Conservation (phyloP, 2,113 vertebrate genomes). For the Gyps fulvus region DNA sequence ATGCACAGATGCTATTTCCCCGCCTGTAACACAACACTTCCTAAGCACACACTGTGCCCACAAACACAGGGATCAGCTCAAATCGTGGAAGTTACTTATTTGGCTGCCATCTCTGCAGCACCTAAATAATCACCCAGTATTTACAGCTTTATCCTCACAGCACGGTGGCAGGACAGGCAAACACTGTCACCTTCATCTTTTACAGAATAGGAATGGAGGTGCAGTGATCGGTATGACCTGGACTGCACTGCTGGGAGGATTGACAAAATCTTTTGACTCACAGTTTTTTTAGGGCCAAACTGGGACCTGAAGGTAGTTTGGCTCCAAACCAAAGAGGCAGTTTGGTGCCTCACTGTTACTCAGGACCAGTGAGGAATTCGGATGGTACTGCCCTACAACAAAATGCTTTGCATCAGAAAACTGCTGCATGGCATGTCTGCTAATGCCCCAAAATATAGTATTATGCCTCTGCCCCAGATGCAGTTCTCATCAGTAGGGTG, state of each 20-base stretch:
- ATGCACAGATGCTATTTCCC: slow-evolving; percentile 44
- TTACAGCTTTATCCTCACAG: not conserved
- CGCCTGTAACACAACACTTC: not conserved
- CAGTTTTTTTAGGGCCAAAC: not conserved
- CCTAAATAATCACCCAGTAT: not conserved
- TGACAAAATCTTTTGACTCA: not conserved
- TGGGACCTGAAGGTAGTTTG: not conserved
- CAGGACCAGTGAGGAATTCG: not conserved
- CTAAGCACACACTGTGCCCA: slow-evolving; percentile 32
- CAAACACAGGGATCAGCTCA: slow-evolving; percentile 18
- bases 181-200: not conserved
- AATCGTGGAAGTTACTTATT: not conserved
- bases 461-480: not conserved
- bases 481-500: not conserved
- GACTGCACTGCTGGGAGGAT: not conserved
- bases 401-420: not conserved
- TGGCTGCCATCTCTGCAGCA: not conserved
- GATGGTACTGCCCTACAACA: not conserved
- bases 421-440: not conserved
- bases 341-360: not conserved
- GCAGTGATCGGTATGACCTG: not conserved
- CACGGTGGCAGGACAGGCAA: not conserved
- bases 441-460: not conserved
- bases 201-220: not conserved
- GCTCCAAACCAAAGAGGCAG: not conserved